Conservation (phyloP, 1,140 invertebrate species). For the Epicauta chinensis region DNA sequence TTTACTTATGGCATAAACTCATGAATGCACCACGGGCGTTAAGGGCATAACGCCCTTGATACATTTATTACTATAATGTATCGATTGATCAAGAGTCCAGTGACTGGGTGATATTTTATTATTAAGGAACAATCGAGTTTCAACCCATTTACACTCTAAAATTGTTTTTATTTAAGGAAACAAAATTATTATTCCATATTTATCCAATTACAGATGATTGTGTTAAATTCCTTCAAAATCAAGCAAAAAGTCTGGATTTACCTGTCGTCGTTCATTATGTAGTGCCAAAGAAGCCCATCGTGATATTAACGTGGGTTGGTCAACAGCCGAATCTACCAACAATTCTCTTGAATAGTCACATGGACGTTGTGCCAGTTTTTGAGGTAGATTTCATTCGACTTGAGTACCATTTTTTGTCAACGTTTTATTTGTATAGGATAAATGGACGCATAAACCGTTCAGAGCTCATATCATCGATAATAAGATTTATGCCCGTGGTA, state of each 20-base stretch:
- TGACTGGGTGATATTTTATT: too few species aligned
- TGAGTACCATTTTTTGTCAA: neutral
- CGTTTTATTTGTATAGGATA: slow-evolving; percentile 45
- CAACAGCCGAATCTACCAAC: slow-evolving; percentile 59
- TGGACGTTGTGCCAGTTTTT: slow-evolving; percentile 91
- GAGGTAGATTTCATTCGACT: slow-evolving; percentile 29
- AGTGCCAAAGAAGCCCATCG: slow-evolving; percentile 61
- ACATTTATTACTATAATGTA: too few species aligned
- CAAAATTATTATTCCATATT: too few species aligned
- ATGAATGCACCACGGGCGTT: too few species aligned
- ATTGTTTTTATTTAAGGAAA: too few species aligned
- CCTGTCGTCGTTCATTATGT: slow-evolving; percentile 51
- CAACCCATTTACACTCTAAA: too few species aligned
- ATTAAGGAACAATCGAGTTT: too few species aligned
- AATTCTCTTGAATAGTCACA: slow-evolving; percentile 84
- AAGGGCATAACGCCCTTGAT: too few species aligned
- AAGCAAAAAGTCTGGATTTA: slow-evolving; percentile 61
- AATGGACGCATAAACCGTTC: slow-evolving; percentile 65
- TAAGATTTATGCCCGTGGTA: slow-evolving; percentile 72
- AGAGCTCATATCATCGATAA: slow-evolving; percentile 66
- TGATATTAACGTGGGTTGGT: slow-evolving; percentile 79
- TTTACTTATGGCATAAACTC: too few species aligned
- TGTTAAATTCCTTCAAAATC: slow-evolving; percentile 60
- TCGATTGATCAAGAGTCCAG: too few species aligned
- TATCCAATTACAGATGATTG: slow-evolving; percentile 68